Evolutionary conservation across 2,888 invertebrate genomes (phyloP), one percentile per base, ranked within the genome.

Genomic region (Drosophila imparisetae): DNA sequence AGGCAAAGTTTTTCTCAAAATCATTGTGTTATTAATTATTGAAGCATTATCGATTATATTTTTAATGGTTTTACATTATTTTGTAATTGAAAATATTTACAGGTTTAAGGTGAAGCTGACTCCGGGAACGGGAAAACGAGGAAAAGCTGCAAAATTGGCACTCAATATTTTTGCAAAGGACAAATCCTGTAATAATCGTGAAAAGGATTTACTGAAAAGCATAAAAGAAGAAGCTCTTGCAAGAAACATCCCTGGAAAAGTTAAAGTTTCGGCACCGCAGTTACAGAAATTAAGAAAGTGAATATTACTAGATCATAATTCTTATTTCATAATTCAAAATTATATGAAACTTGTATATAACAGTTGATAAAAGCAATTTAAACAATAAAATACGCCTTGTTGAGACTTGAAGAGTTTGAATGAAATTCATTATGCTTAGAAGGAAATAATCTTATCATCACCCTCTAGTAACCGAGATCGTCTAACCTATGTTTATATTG

Each of bases 171-270:
- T 99, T 93, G 93, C 97, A 4, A 95, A 96, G 74, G 98, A 98
- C 83, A 96, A 96, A 91, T 91, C 93, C 0, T 95, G 96, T 34
- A 95, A 95, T 0, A 93, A 93, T 5, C 94, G 98, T 48, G 99
- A 99, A 93, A 96, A 96, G 89, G 98, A 99, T 93, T 94, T 99
- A 15, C 94, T 99, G 7, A 97, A 97, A 91, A 97, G 98, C 4
- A 96, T 98, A 11, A 98, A 98, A 92, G 98, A 99, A 90, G 98
- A 98, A 91, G 96, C 96, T 73, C 93, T 98, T 36, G 98, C 98
- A 0, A 94, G 98, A 80, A 99, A 99, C 94, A 96, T 99, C 92
- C 99, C 99, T 13, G 98, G 99, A 40, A 99, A 98, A 94, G 98
- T 99, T 0, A 99, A 99, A 93, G 93, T 99, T 48, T 97, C 98